phyloP scores from a whole-genome alignment of 2,888 invertebrate genomes.

The Empis livida region DNA sequence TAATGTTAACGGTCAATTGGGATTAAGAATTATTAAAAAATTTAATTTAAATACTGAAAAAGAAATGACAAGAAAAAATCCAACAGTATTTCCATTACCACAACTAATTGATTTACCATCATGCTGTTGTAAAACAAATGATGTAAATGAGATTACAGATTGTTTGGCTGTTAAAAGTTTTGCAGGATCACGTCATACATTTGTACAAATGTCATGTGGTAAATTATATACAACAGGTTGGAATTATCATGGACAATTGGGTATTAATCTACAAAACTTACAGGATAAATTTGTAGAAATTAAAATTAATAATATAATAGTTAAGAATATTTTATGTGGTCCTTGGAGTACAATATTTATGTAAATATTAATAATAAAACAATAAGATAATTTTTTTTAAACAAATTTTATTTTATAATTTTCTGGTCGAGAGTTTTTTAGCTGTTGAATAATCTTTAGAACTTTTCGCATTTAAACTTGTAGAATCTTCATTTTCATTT shows the following conservation, averaged over 20 bases:
- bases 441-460: too few species aligned
- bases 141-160: slow-evolving; percentile 17
- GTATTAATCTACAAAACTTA: slow-evolving; percentile 31
- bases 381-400: too few species aligned
- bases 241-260: slow-evolving; percentile 73
- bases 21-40: slow-evolving; percentile 40
- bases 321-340: slow-evolving; percentile 33
- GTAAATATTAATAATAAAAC: not conserved
- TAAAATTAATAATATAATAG: slow-evolving; percentile 17
- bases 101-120: slow-evolving; percentile 24
- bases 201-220: slow-evolving; percentile 51
- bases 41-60: slow-evolving; percentile 2
- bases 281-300: slow-evolving; percentile 20
- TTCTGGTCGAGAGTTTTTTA: too few species aligned
- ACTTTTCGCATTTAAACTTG: too few species aligned
- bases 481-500: too few species aligned
- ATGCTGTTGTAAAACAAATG: slow-evolving; percentile 24
- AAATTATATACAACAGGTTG: slow-evolving; percentile 63
- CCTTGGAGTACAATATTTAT: slow-evolving; percentile 37
- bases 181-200: slow-evolving; percentile 68
- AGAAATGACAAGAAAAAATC: slow-evolving; percentile 19
- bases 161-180: slow-evolving; percentile 40
- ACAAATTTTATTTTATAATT: too few species aligned
- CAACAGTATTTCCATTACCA: slow-evolving; percentile 28
- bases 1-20: slow-evolving; percentile 79